phyloP scores from a whole-genome alignment of 2,888 invertebrate species.

The Eurytoma adleriae region DNA sequence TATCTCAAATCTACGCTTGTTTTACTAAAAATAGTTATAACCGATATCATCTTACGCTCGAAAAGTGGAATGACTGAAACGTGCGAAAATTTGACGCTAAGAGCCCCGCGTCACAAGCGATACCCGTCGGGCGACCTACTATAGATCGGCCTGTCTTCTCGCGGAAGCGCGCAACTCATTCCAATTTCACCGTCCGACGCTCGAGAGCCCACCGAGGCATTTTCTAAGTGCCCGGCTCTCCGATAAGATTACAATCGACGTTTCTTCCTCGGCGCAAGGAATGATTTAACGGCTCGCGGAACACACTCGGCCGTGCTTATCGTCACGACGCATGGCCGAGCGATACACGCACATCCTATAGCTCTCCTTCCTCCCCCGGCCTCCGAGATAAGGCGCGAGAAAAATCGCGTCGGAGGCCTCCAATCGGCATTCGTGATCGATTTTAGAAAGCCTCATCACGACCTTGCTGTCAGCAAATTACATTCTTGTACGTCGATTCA shows the following conservation, averaged over 20 bases:
- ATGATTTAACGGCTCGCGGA: not conserved
- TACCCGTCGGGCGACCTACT: not conserved
- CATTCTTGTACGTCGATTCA: slow-evolving; percentile 42
- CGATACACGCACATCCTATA: not conserved
- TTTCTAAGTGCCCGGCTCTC: slow-evolving; percentile 5
- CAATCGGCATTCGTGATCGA: slow-evolving; percentile 43
- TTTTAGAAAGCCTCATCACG: slow-evolving; percentile 55
- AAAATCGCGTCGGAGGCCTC: not conserved
- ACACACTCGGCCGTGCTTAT: no score
- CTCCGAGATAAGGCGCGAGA: slow-evolving; percentile 6
- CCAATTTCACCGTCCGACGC: not conserved
- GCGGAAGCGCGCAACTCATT: not conserved
- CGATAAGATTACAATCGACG: slow-evolving; percentile 42
- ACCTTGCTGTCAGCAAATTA: slow-evolving; percentile 54
- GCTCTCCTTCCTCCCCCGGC: not conserved
- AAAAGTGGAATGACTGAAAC: no score
- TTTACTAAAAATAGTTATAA: no score
- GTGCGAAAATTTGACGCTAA: no score
- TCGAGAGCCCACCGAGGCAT: not conserved
- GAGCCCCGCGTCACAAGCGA: not conserved
- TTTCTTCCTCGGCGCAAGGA: not conserved
- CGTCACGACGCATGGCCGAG: no score
- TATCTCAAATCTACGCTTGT: no score
- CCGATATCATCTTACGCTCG: no score
- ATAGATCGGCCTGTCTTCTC: not conserved